phyloP scores from a whole-genome alignment of 2,113 vertebrate species.

The Thalassarche chlororhynchos region DNA sequence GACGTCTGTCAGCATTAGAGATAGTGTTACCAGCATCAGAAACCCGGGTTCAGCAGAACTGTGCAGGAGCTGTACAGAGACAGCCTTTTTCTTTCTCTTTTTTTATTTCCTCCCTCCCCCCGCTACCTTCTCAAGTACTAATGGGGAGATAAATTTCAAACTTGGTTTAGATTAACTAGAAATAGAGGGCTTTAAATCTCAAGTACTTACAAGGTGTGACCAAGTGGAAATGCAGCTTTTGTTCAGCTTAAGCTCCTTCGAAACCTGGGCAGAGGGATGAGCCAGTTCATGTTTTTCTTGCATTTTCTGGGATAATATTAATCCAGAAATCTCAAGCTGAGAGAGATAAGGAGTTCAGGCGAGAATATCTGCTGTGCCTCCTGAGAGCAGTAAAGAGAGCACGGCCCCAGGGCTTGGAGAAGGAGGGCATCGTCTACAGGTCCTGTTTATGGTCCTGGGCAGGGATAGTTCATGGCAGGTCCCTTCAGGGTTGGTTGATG shows the following conservation, averaged over 20 bases:
- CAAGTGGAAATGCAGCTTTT: constrained; percentile 69
- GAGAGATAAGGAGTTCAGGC: constrained; percentile 29
- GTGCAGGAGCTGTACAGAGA: neutral
- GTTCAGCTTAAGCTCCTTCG: constrained; percentile 52
- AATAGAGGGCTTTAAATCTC: constrained; percentile 63
- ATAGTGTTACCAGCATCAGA: constrained; percentile 33
- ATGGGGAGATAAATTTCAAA: constrained; percentile 61
- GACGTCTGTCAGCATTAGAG: constrained; percentile 36
- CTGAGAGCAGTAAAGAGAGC: neutral
- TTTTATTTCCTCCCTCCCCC: neutral
- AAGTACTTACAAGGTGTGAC: constrained; percentile 70
- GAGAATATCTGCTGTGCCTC: neutral
- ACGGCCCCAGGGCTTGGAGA: neutral
- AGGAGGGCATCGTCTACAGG: neutral
- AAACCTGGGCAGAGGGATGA: constrained; percentile 42
- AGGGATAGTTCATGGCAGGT: neutral
- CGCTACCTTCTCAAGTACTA: constrained; percentile 49
- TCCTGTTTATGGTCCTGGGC: neutral
- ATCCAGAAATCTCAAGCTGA: constrained; percentile 37
- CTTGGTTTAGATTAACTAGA: constrained; percentile 62
- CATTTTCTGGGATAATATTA: constrained; percentile 48
- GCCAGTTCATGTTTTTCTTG: constrained; percentile 50
- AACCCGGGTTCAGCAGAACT: constrained; percentile 47
- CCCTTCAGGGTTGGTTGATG: neutral
- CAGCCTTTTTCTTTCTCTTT: neutral